phyloP scores from a whole-genome alignment of 2,113 vertebrate genomes.

The Sinocyclocheilus anshuiensis region DNA sequence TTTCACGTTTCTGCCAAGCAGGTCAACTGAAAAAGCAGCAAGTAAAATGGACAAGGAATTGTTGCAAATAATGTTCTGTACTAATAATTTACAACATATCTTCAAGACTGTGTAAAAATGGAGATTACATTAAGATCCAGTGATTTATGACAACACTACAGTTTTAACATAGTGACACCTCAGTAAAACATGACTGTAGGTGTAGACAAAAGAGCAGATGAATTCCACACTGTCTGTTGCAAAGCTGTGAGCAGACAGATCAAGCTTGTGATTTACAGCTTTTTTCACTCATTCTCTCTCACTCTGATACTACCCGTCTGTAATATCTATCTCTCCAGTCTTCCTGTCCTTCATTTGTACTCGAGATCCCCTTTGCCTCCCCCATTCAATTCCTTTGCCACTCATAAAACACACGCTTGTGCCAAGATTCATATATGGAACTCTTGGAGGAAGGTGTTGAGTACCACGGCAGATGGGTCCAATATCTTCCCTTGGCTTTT shows the following conservation, averaged over 20 bases:
- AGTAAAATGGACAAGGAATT: neutral
- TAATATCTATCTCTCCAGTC: conserved; percentile 67
- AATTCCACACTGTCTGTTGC: conserved; percentile 32
- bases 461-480: conserved; percentile 64
- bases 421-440: conserved; percentile 57
- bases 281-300: conserved; percentile 57
- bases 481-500: conserved; percentile 59
- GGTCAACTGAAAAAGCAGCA: conserved; percentile 31
- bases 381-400: conserved; percentile 56
- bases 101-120: neutral
- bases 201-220: neutral
- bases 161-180: neutral
- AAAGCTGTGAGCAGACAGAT: conserved; percentile 33
- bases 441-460: conserved; percentile 58
- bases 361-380: conserved; percentile 49
- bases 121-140: neutral
- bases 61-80: conserved; percentile 2
- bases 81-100: neutral
- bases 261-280: conserved; percentile 69
- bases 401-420: conserved; percentile 66
- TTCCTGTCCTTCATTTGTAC: conserved; percentile 47
- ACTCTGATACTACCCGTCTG: conserved; percentile 58
- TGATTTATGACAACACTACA: neutral
- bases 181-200: conserved; percentile 20
- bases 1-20: conserved; percentile 14